phyloP scores from a whole-genome alignment of 2,113 vertebrate genomes.

The Vombatus ursinus region DNA sequence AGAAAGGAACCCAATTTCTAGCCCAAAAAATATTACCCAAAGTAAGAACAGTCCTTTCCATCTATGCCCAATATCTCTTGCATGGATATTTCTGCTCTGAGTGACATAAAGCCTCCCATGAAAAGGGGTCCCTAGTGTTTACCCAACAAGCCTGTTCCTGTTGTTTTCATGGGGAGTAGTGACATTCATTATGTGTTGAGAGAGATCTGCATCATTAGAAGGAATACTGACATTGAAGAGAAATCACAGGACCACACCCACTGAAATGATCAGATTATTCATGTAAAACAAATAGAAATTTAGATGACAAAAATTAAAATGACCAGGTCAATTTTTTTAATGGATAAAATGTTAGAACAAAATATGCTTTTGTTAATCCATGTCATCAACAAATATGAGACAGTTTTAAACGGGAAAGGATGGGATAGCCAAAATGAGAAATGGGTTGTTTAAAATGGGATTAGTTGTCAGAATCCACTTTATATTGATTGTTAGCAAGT shows the following conservation, averaged over 20 bases:
- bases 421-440: background rate
- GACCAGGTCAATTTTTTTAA: background rate
- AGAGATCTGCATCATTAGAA: background rate
- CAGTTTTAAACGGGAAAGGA: background rate
- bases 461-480: background rate
- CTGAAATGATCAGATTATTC: background rate
- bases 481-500: background rate
- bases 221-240: background rate
- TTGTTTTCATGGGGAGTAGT: background rate
- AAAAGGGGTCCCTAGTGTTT: background rate
- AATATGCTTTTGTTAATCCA: background rate
- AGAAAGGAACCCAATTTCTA: conserved; percentile 40
- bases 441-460: conserved; percentile 25
- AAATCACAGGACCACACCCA: background rate
- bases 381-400: background rate
- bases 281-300: conserved; percentile 3
- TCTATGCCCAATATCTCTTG: background rate
- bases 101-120: background rate
- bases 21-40: conserved; percentile 54
- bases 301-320: background rate
- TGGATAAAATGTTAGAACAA: background rate
- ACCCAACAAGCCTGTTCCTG: background rate
- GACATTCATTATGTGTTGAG: background rate
- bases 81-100: background rate
- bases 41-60: conserved; percentile 48